Percentiles rank a stretch among this genome's conserved stretches.
phyloP scores from a whole-genome alignment of 2,888 invertebrate genomes.

The Aelia acuminata region DNA sequence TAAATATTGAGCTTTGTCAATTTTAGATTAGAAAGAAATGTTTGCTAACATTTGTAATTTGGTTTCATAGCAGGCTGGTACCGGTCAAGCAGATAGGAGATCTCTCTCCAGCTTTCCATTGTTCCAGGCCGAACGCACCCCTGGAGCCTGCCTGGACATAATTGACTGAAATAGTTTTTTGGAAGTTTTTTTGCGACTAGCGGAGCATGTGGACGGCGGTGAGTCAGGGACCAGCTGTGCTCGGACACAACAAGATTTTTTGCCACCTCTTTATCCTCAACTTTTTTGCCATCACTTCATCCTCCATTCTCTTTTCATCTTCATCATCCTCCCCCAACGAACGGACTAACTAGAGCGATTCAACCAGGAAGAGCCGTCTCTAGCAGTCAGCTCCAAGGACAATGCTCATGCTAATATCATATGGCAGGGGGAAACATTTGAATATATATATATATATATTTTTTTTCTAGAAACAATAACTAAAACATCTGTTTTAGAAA shows the following conservation, averaged over 20 bases:
- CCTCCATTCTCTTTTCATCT: conserved; percentile 23
- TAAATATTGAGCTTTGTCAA: too few relatives aligned
- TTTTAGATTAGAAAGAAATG: not conserved
- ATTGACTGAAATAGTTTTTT: conserved; percentile 50
- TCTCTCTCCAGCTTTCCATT: not conserved
- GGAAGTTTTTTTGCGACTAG: conserved; percentile 10
- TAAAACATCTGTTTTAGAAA: too few relatives aligned
- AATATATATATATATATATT: not conserved
- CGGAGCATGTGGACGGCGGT: conserved; percentile 15
- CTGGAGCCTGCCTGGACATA: not conserved
- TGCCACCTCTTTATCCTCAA: not conserved
- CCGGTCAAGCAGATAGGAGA: not conserved
- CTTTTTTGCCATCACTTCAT: not conserved
- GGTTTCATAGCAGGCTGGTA: not conserved
- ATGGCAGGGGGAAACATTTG: not conserved
- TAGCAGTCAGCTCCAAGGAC: not conserved
- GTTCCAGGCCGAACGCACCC: not conserved
- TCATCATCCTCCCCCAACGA: conserved; percentile 33
- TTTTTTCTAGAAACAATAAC: too few relatives aligned
- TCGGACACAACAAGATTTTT: conserved; percentile 25
- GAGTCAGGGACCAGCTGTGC: conserved; percentile 35
- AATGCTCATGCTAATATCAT: not conserved
- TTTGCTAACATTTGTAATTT: not conserved
- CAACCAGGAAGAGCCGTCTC: not conserved
- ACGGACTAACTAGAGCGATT: conserved; percentile 31